Conservation (phyloP, 2,113 vertebrate species). For the Lycocorax pyrrhopterus region DNA sequence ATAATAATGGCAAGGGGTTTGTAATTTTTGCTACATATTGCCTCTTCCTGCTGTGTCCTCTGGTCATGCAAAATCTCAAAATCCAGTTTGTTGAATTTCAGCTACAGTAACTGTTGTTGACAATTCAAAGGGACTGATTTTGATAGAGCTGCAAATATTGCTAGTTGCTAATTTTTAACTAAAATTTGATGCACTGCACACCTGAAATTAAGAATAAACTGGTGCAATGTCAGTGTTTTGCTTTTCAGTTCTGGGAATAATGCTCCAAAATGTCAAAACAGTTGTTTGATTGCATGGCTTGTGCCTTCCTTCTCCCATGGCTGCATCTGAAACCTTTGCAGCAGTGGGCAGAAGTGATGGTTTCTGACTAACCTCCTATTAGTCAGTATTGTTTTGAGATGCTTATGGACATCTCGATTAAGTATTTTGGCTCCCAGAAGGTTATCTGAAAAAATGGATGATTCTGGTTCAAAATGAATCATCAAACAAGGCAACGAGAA, state of each 20-base stretch:
- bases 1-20: neutral
- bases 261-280: neutral
- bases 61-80: neutral
- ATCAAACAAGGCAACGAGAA: neutral
- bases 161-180: neutral
- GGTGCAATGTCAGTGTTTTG: neutral
- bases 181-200: neutral
- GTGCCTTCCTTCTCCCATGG: neutral
- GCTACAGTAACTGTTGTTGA: neutral
- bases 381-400: neutral
- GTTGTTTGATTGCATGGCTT: neutral
- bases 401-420: neutral
- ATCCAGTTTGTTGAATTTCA: neutral
- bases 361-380: neutral
- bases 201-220: neutral
- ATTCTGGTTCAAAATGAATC: neutral
- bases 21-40: neutral
- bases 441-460: neutral
- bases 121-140: neutral
- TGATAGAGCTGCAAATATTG: neutral
- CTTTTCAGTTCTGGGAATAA: neutral
- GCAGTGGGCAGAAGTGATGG: accelerated
- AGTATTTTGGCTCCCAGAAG: neutral
- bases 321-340: neutral
- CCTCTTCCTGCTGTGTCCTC: neutral